Conservation (phyloP, 2,888 invertebrate genomes). For the Cabera pusaria region DNA sequence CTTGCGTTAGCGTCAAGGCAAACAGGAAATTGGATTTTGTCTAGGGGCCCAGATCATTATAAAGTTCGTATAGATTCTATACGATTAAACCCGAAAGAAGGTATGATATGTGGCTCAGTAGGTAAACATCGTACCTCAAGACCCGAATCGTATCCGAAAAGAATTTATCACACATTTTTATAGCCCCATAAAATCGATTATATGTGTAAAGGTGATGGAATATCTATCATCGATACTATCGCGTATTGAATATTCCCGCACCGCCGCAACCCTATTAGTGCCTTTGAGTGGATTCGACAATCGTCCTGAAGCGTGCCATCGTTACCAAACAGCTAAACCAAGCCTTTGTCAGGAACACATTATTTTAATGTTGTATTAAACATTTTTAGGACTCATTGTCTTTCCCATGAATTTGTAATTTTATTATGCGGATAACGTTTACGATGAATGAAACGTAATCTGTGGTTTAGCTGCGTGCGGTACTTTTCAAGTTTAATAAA, state of each 20-base stretch:
- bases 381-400: conserved; percentile 21
- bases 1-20: too few relatives aligned
- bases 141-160: too few relatives aligned
- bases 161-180: too few relatives aligned
- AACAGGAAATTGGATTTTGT: too few relatives aligned
- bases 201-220: too few relatives aligned
- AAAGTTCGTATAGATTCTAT: too few relatives aligned
- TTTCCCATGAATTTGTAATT: conserved; percentile 21
- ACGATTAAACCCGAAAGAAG: too few relatives aligned
- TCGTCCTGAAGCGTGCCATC: conserved; percentile 42
- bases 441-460: conserved; percentile 18
- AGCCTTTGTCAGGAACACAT: conserved; percentile 24
- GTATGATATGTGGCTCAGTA: too few relatives aligned
- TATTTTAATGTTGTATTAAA: conserved; percentile 24
- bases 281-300: conserved; percentile 40
- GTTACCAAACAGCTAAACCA: conserved; percentile 30
- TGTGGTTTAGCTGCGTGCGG: conserved; percentile 11
- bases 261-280: conserved; percentile 15
- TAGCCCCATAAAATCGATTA: too few relatives aligned
- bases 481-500: too few relatives aligned
- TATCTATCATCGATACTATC: conserved; percentile 4
- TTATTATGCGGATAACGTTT: conserved; percentile 27
- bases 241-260: conserved; percentile 3
- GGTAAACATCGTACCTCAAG: too few relatives aligned
- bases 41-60: too few relatives aligned